A percentile compares a stretch with the other conserved stretches of the same genome.
These are phyloP conservation scores for Callinectes sapidus DNA, from an alignment of 2,888 invertebrate species.

Conservation along the genomic window DNA sequence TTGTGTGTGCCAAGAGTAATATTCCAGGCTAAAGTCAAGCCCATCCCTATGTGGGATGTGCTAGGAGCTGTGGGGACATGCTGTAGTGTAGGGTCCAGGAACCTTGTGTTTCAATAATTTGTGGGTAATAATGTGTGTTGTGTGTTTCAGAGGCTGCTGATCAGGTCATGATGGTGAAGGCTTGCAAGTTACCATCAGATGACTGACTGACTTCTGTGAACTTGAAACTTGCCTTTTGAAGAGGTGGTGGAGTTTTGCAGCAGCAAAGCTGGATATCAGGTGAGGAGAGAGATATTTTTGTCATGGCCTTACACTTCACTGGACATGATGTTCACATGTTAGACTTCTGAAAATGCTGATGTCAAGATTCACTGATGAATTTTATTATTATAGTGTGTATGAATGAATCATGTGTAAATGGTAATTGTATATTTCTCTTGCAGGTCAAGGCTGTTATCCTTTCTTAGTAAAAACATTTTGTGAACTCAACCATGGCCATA, in stretches of 20 bases:
- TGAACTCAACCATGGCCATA: too few species aligned
- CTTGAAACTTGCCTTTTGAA: too few species aligned
- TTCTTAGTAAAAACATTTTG: too few species aligned
- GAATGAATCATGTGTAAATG: background rate
- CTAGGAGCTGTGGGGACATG: background rate
- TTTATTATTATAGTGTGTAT: background rate
- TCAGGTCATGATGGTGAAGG: too few species aligned
- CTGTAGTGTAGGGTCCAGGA: background rate
- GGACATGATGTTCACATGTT: background rate
- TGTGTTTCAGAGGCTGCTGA: too few species aligned
- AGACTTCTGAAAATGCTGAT: background rate
- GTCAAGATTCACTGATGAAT: background rate
- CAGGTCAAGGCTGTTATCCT: background rate
- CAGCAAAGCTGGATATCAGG: background rate
- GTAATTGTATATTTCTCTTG: background rate
- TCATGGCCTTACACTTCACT: background rate
- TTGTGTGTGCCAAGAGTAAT: background rate
- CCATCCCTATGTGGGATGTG: slow-evolving; percentile 16
- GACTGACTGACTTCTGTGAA: too few species aligned
- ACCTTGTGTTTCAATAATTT: too few species aligned
- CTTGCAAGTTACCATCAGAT: too few species aligned
- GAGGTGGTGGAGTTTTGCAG: too few species aligned
- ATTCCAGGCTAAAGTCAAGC: slow-evolving; percentile 16
- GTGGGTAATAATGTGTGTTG: too few species aligned
- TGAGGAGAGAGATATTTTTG: background rate